Conservation (phyloP, 2,797 vertebrate genomes). For the Chlorospingus flavigularis region DNA sequence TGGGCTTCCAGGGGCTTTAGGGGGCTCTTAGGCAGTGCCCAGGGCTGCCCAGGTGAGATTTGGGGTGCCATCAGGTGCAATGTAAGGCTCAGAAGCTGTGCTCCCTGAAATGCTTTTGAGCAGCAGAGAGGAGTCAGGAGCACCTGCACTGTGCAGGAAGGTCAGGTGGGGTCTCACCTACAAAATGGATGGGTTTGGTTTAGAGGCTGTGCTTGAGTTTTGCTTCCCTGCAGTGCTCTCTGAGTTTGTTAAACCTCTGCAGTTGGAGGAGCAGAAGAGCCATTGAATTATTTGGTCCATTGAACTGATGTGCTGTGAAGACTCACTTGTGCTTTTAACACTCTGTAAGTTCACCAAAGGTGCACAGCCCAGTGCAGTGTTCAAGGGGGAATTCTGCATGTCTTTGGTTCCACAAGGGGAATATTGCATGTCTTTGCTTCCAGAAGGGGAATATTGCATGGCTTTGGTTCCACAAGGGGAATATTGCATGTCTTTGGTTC, state of each 20-base stretch:
- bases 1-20: not conserved
- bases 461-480: no score
- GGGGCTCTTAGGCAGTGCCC: not conserved
- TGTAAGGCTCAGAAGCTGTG: not conserved
- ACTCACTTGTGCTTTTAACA: not conserved
- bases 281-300: not conserved
- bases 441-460: accelerated
- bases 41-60: not conserved
- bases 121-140: not conserved
- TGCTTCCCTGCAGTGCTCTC: accelerated
- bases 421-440: no score
- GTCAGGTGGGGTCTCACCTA: not conserved
- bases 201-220: not conserved
- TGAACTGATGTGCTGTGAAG: not conserved
- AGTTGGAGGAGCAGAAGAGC: not conserved
- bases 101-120: not conserved
- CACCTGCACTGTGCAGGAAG: not conserved
- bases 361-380: not conserved
- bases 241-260: not conserved
- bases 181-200: not conserved
- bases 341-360: not conserved
- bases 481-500: no score
- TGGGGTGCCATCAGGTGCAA: accelerated
- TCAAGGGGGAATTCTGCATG: accelerated
- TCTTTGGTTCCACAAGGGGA: accelerated